phyloP scores from a whole-genome alignment of 2,797 vertebrate species.

The Myiotriccus ornatus region DNA sequence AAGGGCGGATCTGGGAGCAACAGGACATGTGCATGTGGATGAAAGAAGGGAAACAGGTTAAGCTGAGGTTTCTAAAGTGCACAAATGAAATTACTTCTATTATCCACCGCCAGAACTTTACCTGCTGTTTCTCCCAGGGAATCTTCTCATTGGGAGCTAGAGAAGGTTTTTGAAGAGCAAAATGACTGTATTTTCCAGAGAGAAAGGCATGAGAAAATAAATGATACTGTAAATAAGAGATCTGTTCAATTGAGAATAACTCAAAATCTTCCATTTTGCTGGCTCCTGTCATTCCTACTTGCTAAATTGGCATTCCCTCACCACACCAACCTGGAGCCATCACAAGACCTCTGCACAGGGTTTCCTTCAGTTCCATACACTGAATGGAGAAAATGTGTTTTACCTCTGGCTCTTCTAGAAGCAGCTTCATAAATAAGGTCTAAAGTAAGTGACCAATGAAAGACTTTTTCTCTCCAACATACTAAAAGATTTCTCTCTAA shows the following conservation, averaged over 20 bases:
- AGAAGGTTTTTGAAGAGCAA: not conserved
- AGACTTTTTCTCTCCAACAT: not conserved
- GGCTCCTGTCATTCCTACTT: not conserved
- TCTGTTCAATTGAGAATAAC: not conserved
- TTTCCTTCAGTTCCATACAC: not conserved
- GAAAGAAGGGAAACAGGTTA: conserved; percentile 3
- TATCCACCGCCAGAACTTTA: not conserved
- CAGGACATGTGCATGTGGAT: rapidly evolving
- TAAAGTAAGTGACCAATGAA: not conserved
- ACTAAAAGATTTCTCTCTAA: not conserved
- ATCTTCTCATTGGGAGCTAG: not conserved
- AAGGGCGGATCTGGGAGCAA: not conserved
- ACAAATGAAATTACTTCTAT: conserved; percentile 2
- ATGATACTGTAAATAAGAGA: not conserved
- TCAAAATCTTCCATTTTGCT: not conserved
- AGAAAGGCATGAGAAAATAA: not conserved
- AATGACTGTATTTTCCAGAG: not conserved
- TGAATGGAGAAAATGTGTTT: not conserved
- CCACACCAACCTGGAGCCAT: not conserved
- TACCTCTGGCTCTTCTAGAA: too few relatives aligned
- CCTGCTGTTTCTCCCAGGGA: conserved; percentile 26
- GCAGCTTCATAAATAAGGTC: not conserved
- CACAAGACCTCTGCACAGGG: not conserved
- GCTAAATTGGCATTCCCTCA: not conserved
- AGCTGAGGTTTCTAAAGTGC: not conserved